Evolutionary conservation across 2,888 invertebrate species (phyloP).

Genomic region (Thera obeliscata): DNA sequence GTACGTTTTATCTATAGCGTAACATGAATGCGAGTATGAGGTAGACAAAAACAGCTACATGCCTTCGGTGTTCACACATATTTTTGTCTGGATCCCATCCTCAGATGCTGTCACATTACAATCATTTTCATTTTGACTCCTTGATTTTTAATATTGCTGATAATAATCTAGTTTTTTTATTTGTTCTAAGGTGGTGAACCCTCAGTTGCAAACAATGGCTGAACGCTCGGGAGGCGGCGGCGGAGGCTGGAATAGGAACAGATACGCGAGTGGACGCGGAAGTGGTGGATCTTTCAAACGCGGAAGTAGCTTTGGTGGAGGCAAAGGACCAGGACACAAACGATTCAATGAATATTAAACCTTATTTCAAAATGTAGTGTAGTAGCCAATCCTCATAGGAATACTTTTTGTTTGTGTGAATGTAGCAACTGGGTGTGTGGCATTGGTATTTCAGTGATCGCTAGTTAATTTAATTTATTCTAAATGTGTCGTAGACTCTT

Average conservation of each 20-base stretch:
- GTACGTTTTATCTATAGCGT: conserved; percentile 85
- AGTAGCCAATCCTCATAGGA: conserved; percentile 69
- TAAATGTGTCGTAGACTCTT: conserved; percentile 43
- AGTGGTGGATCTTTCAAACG: conserved; percentile 81
- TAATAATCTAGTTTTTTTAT: conserved; percentile 6
- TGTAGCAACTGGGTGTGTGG: conserved; percentile 54
- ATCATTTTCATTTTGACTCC: neutral
- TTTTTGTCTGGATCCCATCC: conserved; percentile 90
- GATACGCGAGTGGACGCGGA: conserved; percentile 77
- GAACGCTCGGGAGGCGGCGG: conserved; percentile 87
- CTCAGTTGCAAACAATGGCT: conserved; percentile 92
- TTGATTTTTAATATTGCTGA: neutral
- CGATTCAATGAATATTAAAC: conserved; percentile 76
- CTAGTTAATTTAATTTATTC: conserved; percentile 59
- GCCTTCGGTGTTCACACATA: conserved; percentile 92
- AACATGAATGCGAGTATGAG: conserved; percentile 91
- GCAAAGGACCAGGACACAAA: conserved; percentile 71
- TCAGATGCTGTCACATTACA: conserved; percentile 86
- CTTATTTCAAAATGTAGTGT: conserved; percentile 33
- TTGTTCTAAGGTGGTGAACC: conserved; percentile 89
- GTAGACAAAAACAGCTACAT: conserved; percentile 87
- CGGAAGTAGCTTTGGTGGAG: conserved; percentile 75
- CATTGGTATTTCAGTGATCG: conserved; percentile 58
- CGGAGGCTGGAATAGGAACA: conserved; percentile 83
- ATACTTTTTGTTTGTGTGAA: conserved; percentile 60